Conservation (phyloP, 2,888 invertebrate genomes). For the Drosophila leonis region DNA sequence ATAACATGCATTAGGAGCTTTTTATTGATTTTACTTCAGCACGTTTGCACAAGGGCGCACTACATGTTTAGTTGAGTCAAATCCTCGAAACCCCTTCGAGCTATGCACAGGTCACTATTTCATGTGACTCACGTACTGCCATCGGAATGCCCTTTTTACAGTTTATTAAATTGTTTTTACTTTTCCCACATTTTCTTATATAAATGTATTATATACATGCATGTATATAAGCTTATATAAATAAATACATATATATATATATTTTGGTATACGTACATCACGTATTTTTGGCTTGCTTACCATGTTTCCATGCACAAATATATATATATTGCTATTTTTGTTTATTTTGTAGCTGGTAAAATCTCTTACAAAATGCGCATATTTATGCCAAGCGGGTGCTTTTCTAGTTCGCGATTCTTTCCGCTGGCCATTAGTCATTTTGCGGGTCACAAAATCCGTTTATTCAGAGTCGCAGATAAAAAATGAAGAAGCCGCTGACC, state of each 20-base stretch:
- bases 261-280: background rate
- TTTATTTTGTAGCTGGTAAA: constrained; percentile 58
- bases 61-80: constrained; percentile 41
- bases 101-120: constrained; percentile 49
- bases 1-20: constrained; percentile 75
- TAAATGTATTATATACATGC: background rate
- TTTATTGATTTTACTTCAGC: constrained; percentile 80
- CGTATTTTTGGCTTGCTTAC: constrained; percentile 9
- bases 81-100: constrained; percentile 3
- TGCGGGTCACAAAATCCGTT: constrained; percentile 39
- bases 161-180: constrained; percentile 80
- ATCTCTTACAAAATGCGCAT: constrained; percentile 76
- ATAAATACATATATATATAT: background rate
- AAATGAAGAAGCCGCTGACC: constrained; percentile 58
- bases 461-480: constrained; percentile 17
- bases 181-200: constrained; percentile 10
- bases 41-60: constrained; percentile 51
- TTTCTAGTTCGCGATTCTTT: constrained; percentile 23
- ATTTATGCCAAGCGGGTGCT: constrained; percentile 66
- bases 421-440: constrained; percentile 62
- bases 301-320: background rate
- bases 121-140: constrained; percentile 61
- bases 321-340: constrained; percentile 24
- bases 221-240: background rate
- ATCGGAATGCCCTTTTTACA: constrained; percentile 77